These are phyloP conservation scores for Gasterosteus aculeatus DNA, from an alignment of 2,113 vertebrate species.

Conservation along the genomic window DNA sequence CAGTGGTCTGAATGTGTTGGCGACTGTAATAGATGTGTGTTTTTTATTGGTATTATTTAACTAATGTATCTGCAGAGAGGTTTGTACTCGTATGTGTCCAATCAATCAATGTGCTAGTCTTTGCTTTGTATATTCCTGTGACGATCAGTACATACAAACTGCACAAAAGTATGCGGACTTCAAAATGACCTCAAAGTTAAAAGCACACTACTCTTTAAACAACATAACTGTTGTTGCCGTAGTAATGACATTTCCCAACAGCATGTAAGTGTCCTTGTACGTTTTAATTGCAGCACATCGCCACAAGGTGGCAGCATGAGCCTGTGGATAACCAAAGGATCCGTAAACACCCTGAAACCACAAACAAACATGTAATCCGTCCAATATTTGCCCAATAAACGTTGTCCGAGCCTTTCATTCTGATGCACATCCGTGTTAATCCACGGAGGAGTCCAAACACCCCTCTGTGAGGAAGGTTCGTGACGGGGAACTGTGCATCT, in stretches of 20 bases:
- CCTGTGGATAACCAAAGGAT: neutral
- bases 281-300: neutral
- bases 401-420: neutral
- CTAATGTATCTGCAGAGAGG: neutral
- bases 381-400: neutral
- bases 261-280: neutral
- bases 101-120: neutral
- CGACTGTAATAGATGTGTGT: neutral
- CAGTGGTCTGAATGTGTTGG: neutral
- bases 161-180: neutral
- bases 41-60: neutral
- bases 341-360: conserved; percentile 12
- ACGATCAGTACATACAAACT: neutral
- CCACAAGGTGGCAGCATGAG: conserved; percentile 56
- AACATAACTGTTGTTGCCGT: neutral
- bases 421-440: neutral
- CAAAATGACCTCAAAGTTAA: neutral
- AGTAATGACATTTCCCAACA: neutral
- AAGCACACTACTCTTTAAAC: neutral
- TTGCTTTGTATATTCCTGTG: neutral
- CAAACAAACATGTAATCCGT: neutral
- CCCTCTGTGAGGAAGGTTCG: conserved; percentile 15
- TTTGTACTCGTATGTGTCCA: neutral
- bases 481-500: conserved; percentile 20
- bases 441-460: neutral